Evolutionary conservation across 2,113 vertebrate genomes (phyloP), one percentile per base, ranked within the genome.

Genomic region (Hydropotes inermis): DNA sequence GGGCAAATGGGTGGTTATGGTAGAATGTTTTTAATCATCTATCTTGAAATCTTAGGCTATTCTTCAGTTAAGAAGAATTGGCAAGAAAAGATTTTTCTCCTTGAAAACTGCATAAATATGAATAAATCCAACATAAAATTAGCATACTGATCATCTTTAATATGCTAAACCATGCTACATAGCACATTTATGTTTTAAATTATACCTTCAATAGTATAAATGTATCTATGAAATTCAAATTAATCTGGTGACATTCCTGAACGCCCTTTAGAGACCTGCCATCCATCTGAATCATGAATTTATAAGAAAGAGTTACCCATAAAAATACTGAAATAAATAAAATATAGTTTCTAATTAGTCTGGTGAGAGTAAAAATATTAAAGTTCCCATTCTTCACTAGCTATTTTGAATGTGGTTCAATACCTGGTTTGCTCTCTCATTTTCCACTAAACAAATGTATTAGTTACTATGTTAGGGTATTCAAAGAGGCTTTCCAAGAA

Each of bases 241-340:
- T 50, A 79, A 92, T 74, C 95, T 96, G 85, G 10, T 86, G 61
- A 95, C 87, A 85, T 92, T 92, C 21, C 7, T 95, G 27, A 87
- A 87, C 47, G 16, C 60, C 47, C 30, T 64, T 9, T 85, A 89
- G 28, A 96, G 94, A 93, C 16, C 33, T 87, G 79, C 57, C 21
- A 64, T 33, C 27, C 39, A 88, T 7, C 7, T 74, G 36, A 89
- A 50, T 52, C 6, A 87, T 82, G 93, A 58, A 12, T 74, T 85
- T 76, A 86, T 2, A 95, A 87, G 55, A 79, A 52, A 55, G 33
- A 91, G 3, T 58, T 96, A 91, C 55, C 45, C 55, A 55, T 89
- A 78, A 96, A 94, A 90, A 79, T 50, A 83, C 14, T 81, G 30
- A 94, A 96, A 64, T 86, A 86, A 88, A 88, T 64, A 43, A 45